A percentile compares a stretch with the other conserved stretches of the same genome.
phyloP scores from a whole-genome alignment of 2,797 vertebrate species.

The Dromococcyx pavoninus region DNA sequence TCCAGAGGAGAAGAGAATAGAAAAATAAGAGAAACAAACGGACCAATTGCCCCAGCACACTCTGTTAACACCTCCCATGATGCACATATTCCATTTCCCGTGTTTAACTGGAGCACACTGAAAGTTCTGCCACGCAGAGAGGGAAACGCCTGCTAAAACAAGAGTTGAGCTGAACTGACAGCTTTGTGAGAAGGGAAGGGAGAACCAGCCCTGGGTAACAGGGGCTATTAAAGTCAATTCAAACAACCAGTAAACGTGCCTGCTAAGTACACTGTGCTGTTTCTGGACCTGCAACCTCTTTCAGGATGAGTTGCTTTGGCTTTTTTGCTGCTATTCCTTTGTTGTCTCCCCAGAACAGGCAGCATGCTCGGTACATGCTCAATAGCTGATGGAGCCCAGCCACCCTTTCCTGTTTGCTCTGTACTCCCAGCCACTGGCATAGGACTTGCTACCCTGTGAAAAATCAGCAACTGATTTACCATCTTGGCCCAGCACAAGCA shows the following conservation, averaged over 20 bases:
- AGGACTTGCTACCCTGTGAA: neutral
- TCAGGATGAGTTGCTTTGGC: neutral
- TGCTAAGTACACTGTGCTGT: neutral
- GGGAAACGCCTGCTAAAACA: constrained; percentile 32
- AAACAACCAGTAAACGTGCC: neutral
- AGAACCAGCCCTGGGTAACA: neutral
- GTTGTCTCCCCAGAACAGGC: neutral
- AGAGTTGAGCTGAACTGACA: neutral
- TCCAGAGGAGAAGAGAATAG: neutral
- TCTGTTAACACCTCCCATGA: neutral
- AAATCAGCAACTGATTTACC: constrained; percentile 23
- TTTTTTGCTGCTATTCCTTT: neutral
- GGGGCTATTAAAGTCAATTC: neutral
- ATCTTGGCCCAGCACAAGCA: constrained; percentile 25
- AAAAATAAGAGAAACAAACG: neutral
- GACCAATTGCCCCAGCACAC: neutral
- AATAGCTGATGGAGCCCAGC: neutral
- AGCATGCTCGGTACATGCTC: neutral
- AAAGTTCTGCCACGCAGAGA: neutral
- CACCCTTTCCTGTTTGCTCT: constrained; percentile 29
- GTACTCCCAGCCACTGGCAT: neutral
- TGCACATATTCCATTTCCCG: neutral
- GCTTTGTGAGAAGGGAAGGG: constrained; percentile 13
- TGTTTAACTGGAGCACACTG: neutral
- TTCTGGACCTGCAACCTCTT: neutral